These are phyloP conservation scores for Coelopa frigida DNA, from an alignment of 1,140 invertebrate genomes.

Conservation along the genomic window DNA sequence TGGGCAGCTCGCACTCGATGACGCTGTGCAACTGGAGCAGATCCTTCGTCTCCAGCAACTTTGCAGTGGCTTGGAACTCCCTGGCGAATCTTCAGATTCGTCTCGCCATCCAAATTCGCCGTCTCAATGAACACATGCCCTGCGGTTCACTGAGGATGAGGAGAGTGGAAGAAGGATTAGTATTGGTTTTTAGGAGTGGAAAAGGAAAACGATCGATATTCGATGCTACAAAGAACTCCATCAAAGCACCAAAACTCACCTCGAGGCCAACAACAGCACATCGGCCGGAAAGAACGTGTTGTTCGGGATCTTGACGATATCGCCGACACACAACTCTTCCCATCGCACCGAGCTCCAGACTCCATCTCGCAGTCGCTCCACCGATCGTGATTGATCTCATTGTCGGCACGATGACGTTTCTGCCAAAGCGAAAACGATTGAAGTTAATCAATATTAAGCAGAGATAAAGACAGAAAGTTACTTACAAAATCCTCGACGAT, in stretches of 20 bases:
- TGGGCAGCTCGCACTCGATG: constrained; percentile 93
- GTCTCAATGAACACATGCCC: constrained; percentile 99
- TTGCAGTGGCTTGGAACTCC: constrained; percentile 72
- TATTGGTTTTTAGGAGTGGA: too few species aligned
- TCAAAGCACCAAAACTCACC: constrained; percentile 47
- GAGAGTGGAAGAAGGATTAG: too few species aligned
- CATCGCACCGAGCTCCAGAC: constrained; percentile 70
- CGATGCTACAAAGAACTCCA: neutral
- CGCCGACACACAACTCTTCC: constrained; percentile 75
- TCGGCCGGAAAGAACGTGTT: constrained; percentile 94
- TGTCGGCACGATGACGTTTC: constrained; percentile 92
- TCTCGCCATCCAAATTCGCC: constrained; percentile 98
- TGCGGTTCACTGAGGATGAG: constrained; percentile 80
- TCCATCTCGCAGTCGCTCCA: constrained; percentile 69
- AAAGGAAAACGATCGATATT: too few species aligned
- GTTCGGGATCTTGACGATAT: constrained; percentile 84
- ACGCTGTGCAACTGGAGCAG: constrained; percentile 67
- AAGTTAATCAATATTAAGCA: too few species aligned
- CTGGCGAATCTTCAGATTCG: constrained; percentile 96
- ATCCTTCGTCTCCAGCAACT: constrained; percentile 64
- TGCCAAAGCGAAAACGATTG: constrained; percentile 49
- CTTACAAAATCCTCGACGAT: constrained; percentile 91
- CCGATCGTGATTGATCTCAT: constrained; percentile 83
- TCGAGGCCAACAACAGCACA: constrained; percentile 80
- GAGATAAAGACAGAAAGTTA: too few species aligned